Percentiles rank a stretch among this genome's conserved stretches.
phyloP scores from a whole-genome alignment of 2,797 vertebrate species.

The Sebastes taczanowskii region DNA sequence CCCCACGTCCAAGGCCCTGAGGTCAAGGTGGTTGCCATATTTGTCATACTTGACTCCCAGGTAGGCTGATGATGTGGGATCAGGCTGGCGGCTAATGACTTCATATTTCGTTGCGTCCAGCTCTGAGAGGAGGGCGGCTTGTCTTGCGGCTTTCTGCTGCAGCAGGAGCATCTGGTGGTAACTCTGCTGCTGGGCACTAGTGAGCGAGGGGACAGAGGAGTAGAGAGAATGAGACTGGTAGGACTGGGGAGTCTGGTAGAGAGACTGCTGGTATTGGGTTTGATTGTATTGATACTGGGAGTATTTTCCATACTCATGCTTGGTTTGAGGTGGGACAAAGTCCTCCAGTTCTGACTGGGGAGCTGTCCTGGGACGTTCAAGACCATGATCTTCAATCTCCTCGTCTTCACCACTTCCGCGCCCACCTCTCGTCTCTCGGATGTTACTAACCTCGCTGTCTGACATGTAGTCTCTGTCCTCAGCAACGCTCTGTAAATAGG shows the following conservation, averaged over 20 bases:
- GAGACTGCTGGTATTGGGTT: constrained; percentile 87
- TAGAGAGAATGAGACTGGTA: constrained; percentile 97
- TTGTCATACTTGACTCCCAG: constrained; percentile 90
- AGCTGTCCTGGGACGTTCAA: constrained; percentile 94
- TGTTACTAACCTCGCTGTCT: constrained; percentile 96
- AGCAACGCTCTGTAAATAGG: constrained; percentile 97
- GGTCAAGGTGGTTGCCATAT: constrained; percentile 91
- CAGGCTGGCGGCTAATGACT: constrained; percentile 92
- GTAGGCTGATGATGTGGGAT: constrained; percentile 85
- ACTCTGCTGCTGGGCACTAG: constrained; percentile 89
- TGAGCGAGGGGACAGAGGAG: constrained; percentile 93
- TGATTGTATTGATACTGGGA: constrained; percentile 88
- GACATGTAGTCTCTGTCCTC: constrained; percentile 99
- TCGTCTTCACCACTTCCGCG: constrained; percentile 77
- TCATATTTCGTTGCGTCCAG: constrained; percentile 94
- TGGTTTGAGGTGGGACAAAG: constrained; percentile 94
- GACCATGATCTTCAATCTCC: constrained; percentile 82
- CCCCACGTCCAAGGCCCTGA: constrained; percentile 91
- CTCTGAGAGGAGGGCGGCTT: constrained; percentile 90
- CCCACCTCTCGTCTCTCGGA: constrained; percentile 89
- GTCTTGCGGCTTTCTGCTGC: constrained; percentile 94
- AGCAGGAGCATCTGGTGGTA: constrained; percentile 94
- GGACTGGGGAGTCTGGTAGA: constrained; percentile 92
- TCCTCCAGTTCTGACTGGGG: constrained; percentile 94
- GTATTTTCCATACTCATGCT: constrained; percentile 93